phyloP scores from a whole-genome alignment of 2,113 vertebrate genomes.

The Forbesichthys agassizii region DNA sequence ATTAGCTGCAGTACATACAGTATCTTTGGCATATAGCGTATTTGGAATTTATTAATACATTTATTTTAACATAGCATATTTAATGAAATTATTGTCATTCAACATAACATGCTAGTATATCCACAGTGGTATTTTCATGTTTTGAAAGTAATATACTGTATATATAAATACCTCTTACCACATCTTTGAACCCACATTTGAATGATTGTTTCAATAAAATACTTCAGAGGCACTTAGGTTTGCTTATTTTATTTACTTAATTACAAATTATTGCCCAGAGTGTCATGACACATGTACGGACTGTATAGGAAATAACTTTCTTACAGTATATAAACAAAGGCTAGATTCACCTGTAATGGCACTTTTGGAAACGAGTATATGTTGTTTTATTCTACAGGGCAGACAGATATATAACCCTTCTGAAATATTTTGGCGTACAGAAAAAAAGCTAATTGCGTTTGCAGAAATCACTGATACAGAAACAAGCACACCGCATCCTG shows the following conservation, averaged over 20 bases:
- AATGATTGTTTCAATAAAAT: too few relatives aligned
- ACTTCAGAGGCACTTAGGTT: too few relatives aligned
- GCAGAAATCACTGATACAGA: constrained; percentile 39
- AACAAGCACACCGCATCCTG: constrained; percentile 41
- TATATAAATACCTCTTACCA: too few relatives aligned
- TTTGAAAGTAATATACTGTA: too few relatives aligned
- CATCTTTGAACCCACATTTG: too few relatives aligned
- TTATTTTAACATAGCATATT: too few relatives aligned
- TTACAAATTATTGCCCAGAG: too few relatives aligned
- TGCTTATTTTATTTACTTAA: too few relatives aligned
- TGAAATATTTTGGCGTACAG: constrained; percentile 28
- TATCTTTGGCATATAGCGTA: neutral
- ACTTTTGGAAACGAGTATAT: constrained; percentile 44
- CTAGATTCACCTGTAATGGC: constrained; percentile 43
- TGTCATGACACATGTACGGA: constrained; percentile 47
- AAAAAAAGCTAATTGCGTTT: constrained; percentile 41
- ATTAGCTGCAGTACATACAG: neutral
- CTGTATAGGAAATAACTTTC: constrained; percentile 28
- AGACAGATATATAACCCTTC: constrained; percentile 40
- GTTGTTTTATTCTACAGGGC: constrained; percentile 21
- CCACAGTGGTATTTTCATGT: too few relatives aligned
- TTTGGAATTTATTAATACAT: neutral
- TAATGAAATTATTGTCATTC: too few relatives aligned
- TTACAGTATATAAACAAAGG: constrained; percentile 53
- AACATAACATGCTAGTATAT: too few relatives aligned